Evolutionary conservation across 2,888 invertebrate species (phyloP), one percentile per base, ranked within the genome.

Genomic region (Eupithecia centaureata): DNA sequence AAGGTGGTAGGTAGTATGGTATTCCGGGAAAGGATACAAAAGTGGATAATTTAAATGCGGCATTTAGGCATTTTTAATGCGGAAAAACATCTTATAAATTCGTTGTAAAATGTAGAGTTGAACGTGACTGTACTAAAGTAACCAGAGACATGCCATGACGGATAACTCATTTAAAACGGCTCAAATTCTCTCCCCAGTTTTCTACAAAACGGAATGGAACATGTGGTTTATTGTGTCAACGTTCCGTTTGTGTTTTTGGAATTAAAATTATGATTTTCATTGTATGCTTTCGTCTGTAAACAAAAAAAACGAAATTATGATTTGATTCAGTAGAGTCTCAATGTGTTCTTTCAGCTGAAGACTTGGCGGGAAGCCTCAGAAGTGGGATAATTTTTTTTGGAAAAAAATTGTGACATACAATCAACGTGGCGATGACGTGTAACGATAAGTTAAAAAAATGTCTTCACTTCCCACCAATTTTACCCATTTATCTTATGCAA

Each of bases 161-260:
- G 30, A 69, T 69, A 59, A 38, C 56, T 69, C 28, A 62, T 65
- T 60, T 59, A 54, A 60, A 64, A 51, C 64, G 58, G 28, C 59
- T 65, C 47, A 42, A 62, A 62, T 68, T 65, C 58, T 38, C 64
- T 65, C 47, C 52, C 30, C 58, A 51, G 38, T 65, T 59, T 65
- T 58, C 28, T 38, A 38, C 22, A 59, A 51, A 56, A 56, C 28
- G 30, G 28, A 52, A 52, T 5, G 52, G 5, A 52, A 56, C 30
- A 28, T 30, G 30, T 56, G 52, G 13, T 52, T 52, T 52, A 28
- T 25, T 28, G 52, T 52, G 27, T 27, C 52, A 52, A 27, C 15
- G 27, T 27, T 52, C 27, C 25, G 27, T 7, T 52, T 27, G 52
- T 52, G 1, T 27, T 25, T 52, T 52, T 27, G 0, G 0, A 7